A percentile compares a stretch with the other conserved stretches of the same genome.
Conservation (phyloP, 1,140 invertebrate genomes). For the Lamellibrachia luymesi region DNA sequence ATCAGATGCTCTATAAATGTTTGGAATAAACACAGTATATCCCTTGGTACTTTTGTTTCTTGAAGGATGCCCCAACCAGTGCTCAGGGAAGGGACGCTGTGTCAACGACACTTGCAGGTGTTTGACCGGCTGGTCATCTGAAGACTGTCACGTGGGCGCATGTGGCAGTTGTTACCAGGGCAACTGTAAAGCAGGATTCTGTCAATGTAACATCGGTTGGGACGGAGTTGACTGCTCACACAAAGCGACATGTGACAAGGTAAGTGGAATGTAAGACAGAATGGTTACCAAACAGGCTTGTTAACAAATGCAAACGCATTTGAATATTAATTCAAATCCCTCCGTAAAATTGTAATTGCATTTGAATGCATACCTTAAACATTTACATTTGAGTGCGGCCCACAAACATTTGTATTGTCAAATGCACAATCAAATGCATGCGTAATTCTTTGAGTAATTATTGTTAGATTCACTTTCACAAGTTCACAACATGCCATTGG, state of each 20-base stretch:
- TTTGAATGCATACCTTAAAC: no score
- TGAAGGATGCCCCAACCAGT: not conserved
- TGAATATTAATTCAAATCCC: not conserved
- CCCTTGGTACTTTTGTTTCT: not conserved
- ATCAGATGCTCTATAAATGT: no score
- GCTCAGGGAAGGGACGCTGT: not conserved
- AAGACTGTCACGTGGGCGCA: not conserved
- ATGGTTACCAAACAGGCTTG: not conserved
- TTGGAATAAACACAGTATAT: not conserved
- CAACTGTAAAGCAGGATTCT: conserved; percentile 8
- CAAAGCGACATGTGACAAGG: not conserved
- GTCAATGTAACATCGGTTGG: conserved; percentile 5
- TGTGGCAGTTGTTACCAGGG: conserved; percentile 8
- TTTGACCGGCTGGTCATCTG: not conserved
- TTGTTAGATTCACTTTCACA: no score
- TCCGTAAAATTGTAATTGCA: no score
- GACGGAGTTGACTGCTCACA: conserved; percentile 7
- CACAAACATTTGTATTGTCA: no score
- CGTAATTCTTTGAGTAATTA: no score
- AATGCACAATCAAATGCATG: no score
- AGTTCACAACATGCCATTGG: no score
- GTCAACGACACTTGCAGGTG: not conserved
- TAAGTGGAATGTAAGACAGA: not conserved
- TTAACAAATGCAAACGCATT: not conserved
- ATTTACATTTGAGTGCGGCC: no score